phyloP scores from a whole-genome alignment of 1,140 invertebrate species.

The Linepithema humile region DNA sequence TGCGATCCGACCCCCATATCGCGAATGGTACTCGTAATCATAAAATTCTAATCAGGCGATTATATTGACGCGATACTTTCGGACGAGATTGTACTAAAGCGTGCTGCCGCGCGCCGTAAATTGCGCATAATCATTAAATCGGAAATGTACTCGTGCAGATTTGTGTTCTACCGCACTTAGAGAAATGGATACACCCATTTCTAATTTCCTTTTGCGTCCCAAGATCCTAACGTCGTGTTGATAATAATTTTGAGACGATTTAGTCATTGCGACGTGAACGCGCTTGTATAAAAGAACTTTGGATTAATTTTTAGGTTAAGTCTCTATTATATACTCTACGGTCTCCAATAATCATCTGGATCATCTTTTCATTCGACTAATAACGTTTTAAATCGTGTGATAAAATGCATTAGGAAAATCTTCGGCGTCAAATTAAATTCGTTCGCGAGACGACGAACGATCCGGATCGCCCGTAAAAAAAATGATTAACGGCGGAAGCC shows the following conservation, averaged over 20 bases:
- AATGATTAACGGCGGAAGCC: slow-evolving; percentile 44
- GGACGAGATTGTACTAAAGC: slow-evolving; percentile 19
- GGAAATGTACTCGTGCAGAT: background rate
- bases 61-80: slow-evolving; percentile 52
- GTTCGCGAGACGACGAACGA: background rate
- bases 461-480: slow-evolving; percentile 7
- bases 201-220: background rate
- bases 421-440: slow-evolving; percentile 29
- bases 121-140: slow-evolving; percentile 35
- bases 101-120: slow-evolving; percentile 10
- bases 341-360: background rate
- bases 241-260: slow-evolving; percentile 9
- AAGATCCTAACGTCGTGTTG: background rate
- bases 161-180: background rate
- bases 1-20: background rate
- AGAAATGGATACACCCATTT: background rate
- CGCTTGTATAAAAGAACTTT: background rate
- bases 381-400: background rate
- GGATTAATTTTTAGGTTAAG: no score
- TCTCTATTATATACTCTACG: background rate
- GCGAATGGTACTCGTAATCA: slow-evolving; percentile 42
- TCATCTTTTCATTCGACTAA: background rate
- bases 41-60: slow-evolving; percentile 56
- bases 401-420: slow-evolving; percentile 7
- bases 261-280: background rate